Evolutionary conservation across 2,797 vertebrate genomes (phyloP).

Genomic region (Naso thynnoides): DNA sequence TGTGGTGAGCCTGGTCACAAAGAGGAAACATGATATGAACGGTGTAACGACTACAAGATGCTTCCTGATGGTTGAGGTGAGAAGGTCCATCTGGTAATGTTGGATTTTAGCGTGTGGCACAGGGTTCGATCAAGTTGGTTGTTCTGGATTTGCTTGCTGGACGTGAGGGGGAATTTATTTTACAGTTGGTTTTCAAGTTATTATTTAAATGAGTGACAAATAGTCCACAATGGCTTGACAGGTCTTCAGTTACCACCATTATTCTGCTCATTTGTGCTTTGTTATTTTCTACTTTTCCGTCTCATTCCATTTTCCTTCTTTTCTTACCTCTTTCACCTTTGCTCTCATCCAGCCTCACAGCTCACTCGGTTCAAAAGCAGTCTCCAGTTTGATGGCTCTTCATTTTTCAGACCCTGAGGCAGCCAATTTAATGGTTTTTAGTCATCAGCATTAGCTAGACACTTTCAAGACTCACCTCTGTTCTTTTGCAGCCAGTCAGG

Average conservation of each 20-base stretch:
- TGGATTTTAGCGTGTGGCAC: conserved; percentile 23
- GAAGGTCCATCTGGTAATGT: conserved; percentile 56
- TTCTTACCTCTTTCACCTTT: conserved; percentile 22
- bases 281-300: conserved; percentile 11
- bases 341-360: conserved; percentile 27
- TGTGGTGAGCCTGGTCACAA: conserved; percentile 52
- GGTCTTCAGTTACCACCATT: conserved; percentile 37
- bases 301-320: neutral
- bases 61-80: conserved; percentile 56
- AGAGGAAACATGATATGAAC: conserved; percentile 59
- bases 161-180: conserved; percentile 57
- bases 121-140: conserved; percentile 5
- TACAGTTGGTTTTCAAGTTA: conserved; percentile 19
- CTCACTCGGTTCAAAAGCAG: conserved; percentile 34
- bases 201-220: conserved; percentile 27
- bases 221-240: conserved; percentile 17
- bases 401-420: conserved; percentile 43
- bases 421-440: conserved; percentile 68
- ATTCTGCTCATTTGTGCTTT: conserved; percentile 33
- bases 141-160: conserved; percentile 32
- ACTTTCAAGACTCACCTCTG: conserved; percentile 59
- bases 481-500: conserved; percentile 59
- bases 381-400: conserved; percentile 40
- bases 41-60: conserved; percentile 52
- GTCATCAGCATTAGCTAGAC: conserved; percentile 43